These are phyloP conservation scores for Pogonocichla stellata DNA, from an alignment of 2,113 vertebrate genomes.

Conservation along the genomic window DNA sequence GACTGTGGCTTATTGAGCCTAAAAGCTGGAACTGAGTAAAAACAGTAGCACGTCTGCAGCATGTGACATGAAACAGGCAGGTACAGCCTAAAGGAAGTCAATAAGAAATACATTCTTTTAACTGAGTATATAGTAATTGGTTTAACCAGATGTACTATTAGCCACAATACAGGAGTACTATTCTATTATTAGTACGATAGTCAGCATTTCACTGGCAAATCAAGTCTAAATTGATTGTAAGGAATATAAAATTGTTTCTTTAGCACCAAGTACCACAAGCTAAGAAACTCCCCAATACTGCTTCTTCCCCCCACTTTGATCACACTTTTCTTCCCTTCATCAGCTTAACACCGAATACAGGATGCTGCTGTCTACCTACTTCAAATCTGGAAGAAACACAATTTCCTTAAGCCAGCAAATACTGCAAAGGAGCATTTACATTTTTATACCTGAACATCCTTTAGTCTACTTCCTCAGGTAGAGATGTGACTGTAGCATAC, in stretches of 20 bases:
- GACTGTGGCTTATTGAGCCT: not conserved
- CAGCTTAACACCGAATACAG: not conserved
- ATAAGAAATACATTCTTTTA: not conserved
- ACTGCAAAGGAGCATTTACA: not conserved
- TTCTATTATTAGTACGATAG: not conserved
- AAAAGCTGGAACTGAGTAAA: not conserved
- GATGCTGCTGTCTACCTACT: not conserved
- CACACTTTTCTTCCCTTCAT: not conserved
- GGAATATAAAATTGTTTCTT: not conserved
- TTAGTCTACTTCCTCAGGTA: not conserved
- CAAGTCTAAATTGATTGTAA: not conserved
- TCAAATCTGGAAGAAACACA: not conserved
- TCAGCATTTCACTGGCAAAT: not conserved
- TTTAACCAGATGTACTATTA: not conserved
- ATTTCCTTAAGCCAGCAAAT: not conserved
- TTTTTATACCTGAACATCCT: not conserved
- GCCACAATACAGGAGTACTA: not conserved
- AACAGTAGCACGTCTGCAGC: not conserved
- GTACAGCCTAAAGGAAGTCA: not conserved
- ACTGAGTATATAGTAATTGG: not conserved
- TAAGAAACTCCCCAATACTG: not conserved
- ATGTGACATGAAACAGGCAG: not conserved
- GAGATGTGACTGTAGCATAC: not conserved
- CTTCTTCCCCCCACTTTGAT: not conserved
- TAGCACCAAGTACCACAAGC: not conserved